Base-by-base conservation (phyloP, 2,888 invertebrate genomes). In the Ligdia adustata region DNA sequence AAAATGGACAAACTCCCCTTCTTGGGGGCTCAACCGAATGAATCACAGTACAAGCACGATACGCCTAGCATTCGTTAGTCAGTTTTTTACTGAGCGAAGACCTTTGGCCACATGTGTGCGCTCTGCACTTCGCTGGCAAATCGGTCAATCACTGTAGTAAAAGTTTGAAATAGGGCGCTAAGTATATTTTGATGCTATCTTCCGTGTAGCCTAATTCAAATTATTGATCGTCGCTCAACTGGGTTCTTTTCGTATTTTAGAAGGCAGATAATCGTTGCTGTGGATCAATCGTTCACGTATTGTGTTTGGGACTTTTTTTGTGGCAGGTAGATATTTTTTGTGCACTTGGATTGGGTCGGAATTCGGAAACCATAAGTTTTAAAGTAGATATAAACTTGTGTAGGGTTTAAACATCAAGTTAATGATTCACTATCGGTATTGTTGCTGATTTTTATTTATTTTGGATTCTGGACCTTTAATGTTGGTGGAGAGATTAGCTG, bases 1-100 rank as follows among this genome's bases (percentile, higher is more conserved):
- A 90, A 89, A 90, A 88, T 88, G 87, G 80, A 86, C 79, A 82
- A 84, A 82, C 87, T 89, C 89, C 88, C 89, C 90, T 89, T 87
- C 86, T 66, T 75, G 72, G 72, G 83, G 82, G 82, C 79, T 84
- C 83, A 81, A 79, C 77, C 82, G 73, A 72, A 86, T 88, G 86
- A 88, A 87, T 90, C 89, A 89, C 85, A 68, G 79, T 80, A 73
- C 76, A 76, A n/a, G 72, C 75, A 82, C 73, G 66, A 68, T 77
- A 71, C 72, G 69, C 72, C 66, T 72, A 62, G 66, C 69, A 70
- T 63, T 72, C 54, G 60, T 56, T 57, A 56, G 26, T 16, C 58
- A 60, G 62, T 71, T 78, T 77, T 80, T 70, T 67, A 66, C 65
- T 60, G 55, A 55, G 64, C 60, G 64, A 67, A 52, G 64, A 62